These are phyloP conservation scores for Steinernema khuongi DNA, from an alignment of 1,140 invertebrate genomes.

Conservation along the genomic window DNA sequence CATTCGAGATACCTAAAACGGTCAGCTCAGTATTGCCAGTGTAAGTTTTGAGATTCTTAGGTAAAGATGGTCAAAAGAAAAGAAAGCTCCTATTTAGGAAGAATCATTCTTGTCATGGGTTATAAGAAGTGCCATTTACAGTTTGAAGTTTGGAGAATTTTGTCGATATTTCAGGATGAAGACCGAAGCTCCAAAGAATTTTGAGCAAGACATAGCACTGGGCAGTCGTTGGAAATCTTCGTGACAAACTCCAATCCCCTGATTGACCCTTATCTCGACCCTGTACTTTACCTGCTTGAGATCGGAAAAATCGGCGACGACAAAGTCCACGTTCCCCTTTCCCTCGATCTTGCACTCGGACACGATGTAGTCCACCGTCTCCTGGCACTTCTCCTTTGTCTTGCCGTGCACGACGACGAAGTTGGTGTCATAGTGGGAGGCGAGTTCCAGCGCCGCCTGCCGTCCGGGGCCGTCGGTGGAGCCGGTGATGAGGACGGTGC, in stretches of 20 bases:
- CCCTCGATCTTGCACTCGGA: conserved; percentile 17
- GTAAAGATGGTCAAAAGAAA: no score
- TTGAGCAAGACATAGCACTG: no score
- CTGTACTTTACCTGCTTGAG: conserved; percentile 35
- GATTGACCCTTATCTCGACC: no score
- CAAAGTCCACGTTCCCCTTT: conserved; percentile 33
- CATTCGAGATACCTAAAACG: conserved; percentile 34
- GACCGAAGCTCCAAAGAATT: no score
- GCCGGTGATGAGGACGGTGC: conserved; percentile 36
- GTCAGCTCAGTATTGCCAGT: neutral
- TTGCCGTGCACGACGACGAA: conserved; percentile 37
- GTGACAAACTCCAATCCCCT: no score
- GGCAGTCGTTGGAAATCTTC: no score
- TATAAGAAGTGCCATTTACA: no score
- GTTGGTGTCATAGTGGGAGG: conserved; percentile 33
- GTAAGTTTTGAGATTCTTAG: no score
- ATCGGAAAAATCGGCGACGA: conserved; percentile 33
- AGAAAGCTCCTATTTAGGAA: no score
- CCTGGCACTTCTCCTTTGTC: conserved; percentile 33
- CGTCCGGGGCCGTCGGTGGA: conserved; percentile 34
- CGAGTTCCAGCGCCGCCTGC: conserved; percentile 35
- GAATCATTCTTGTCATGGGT: no score
- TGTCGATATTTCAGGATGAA: no score
- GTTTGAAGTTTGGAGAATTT: no score
- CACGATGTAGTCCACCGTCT: neutral